Base-by-base conservation (phyloP, 2,888 invertebrate genomes). In the Glaucopsyche alexis region DNA sequence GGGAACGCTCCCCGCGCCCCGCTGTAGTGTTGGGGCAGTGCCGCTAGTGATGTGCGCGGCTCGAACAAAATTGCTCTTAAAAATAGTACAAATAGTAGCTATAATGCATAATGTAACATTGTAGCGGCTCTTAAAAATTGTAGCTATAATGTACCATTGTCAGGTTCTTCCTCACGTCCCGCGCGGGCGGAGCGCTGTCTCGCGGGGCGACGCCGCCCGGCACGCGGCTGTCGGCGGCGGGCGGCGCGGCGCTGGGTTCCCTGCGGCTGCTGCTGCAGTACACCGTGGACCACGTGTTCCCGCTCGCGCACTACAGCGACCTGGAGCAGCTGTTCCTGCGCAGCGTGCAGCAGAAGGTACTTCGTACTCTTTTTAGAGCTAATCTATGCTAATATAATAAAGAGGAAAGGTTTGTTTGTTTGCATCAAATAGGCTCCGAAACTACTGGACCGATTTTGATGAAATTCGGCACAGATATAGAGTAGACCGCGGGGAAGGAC, bases 201-300 rank as follows among this genome's bases (percentile, higher is more conserved):
- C 95, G 95, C 79, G 95, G 95, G 81, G 95, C 96, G 42, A 96
- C 96, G 50, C 96, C 96, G 45, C 95, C 96, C 0, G 96, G 96
- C 77, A 95, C 96, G 74, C 91, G 96, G 76, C 93, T 96, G 71
- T 95, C 95, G 55, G 93, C 94, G 69, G 89, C 90, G 67, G 90
- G 89, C 78, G 82, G 87, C 78, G 88, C 93, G 76, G 94, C 95
- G 38, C 94, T 97, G 75, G 98, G 98, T 78, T 97, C 97, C 19
- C 91, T 98, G 78, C 94, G 98, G 75, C 94, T 98, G 73, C 96
- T 97, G 84, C 95, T 98, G 78, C 96, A 97, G 83, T 98, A 98
- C 89, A 97, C 97, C 19, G 96, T 97, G 66, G 98, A 98, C 93
- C 96, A 97, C 88, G 98, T 98, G 72, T 97, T 98, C 90, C 96